phyloP scores from a whole-genome alignment of 92 coral and sea anemone genomes.

The Chrysogorgia sp. region DNA sequence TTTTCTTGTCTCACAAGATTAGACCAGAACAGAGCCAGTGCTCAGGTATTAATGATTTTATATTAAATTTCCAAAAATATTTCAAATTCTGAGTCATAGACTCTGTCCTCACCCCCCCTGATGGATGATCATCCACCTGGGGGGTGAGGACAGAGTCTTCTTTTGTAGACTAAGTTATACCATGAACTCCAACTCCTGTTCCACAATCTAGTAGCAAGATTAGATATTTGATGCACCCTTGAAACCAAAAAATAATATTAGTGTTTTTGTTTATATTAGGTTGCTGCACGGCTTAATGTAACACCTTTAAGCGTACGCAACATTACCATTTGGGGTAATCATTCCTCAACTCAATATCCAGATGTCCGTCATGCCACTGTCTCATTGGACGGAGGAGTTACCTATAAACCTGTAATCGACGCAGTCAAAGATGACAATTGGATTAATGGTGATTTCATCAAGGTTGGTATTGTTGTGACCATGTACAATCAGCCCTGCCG shows the following conservation, averaged over 20 bases:
- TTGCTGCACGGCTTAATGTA: conserved; percentile 70
- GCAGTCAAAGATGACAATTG: conserved; percentile 84
- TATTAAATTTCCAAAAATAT: too few species aligned
- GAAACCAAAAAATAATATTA: neutral
- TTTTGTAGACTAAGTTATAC: too few species aligned
- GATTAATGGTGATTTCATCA: conserved; percentile 93
- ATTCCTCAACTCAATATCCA: conserved; percentile 97
- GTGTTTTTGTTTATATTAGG: conserved; percentile 42
- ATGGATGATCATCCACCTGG: too few species aligned
- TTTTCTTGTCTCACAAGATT: conserved; percentile 88
- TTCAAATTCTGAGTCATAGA: too few species aligned
- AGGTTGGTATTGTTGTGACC: conserved; percentile 54
- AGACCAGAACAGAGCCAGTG: conserved; percentile 93
- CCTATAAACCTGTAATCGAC: conserved; percentile 64
- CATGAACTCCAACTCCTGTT: too few species aligned
- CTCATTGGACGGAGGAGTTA: conserved; percentile 27
- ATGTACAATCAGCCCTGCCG: too few species aligned
- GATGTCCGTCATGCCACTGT: conserved; percentile 93
- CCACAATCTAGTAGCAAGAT: too few species aligned
- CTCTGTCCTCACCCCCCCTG: too few species aligned
- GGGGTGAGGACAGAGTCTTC: too few species aligned
- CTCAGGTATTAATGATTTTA: conserved; percentile 95
- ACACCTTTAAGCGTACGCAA: conserved; percentile 74
- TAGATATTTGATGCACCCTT: too few species aligned
- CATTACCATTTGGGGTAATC: conserved; percentile 96